Base-by-base conservation (phyloP, 2,797 vertebrate species). In the Brachyrhaphis roseni region DNA sequence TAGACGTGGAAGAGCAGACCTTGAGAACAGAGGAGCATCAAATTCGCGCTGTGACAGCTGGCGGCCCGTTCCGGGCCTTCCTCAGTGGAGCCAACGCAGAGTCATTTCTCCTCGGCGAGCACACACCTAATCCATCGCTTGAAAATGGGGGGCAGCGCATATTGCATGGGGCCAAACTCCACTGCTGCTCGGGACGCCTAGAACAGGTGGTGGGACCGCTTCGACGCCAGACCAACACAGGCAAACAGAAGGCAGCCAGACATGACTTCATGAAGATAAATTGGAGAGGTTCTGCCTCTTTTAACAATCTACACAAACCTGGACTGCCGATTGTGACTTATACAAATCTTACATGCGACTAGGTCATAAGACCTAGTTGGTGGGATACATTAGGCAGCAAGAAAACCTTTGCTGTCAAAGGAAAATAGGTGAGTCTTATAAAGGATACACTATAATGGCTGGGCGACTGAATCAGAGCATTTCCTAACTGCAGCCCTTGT, bases 191-290 rank as follows among this genome's bases (percentile, higher is more conserved):
- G 41, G 85, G 47, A 88, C 81, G 55, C 79, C 80, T 77, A 84
- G 87, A 83, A 81, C 89, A 93, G 90, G 91, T 91, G 86, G 84
- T 15, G 18, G 74, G 83, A 84, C 79, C 49, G 79, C 74, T 5
- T 84, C 80, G 74, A 75, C 64, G 49, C 86, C 82, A 86, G 83
- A 74, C 84, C 87, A 91, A 92, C 87, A 71, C 81, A 90, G 86
- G 49, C 81, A 85, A 93, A 89, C 93, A 94, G 90, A 92, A 87
- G 91, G 86, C 80, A 47, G 79, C 76, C 84, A 86, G 82, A 88
- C 82, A 34, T 78, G 82, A 92, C 86, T 80, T 78, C 89, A 94
- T 92, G 86, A 89, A 90, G 90, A 95, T 90, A 86, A 87, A 95
- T 95, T 77, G 92, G 74, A 15, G 59, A n/a, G 55, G 82, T 55